A percentile compares a stretch with the other conserved stretches of the same genome.
Evolutionary conservation across 2,888 invertebrate species (phyloP).

Genomic region (Crossocerus cetratus): DNA sequence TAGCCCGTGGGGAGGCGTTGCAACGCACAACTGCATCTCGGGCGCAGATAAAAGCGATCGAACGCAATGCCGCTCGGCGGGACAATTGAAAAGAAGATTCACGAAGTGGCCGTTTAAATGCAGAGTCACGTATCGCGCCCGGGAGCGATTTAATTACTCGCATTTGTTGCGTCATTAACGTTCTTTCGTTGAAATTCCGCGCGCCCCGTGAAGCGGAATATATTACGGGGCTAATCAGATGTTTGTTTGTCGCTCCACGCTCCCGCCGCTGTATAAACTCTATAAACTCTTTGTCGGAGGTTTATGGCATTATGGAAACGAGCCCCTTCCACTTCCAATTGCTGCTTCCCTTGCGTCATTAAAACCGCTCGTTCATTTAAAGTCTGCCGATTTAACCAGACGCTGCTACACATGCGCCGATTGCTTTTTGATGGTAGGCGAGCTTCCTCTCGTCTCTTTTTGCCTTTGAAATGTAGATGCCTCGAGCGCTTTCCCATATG

Average conservation of each 20-base stretch:
- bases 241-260: constrained; percentile 32
- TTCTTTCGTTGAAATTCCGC: constrained; percentile 17
- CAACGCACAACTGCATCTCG: not conserved
- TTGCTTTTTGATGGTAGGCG: too few relatives aligned
- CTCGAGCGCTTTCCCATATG: too few relatives aligned
- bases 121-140: not conserved
- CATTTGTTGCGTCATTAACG: constrained; percentile 17
- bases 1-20: too few relatives aligned
- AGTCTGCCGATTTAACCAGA: too few relatives aligned
- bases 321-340: too few relatives aligned
- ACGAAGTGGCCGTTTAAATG: not conserved
- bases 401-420: too few relatives aligned
- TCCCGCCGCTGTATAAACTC: not conserved
- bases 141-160: constrained; percentile 10
- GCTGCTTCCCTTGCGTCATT: too few relatives aligned
- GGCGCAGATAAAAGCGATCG: constrained; percentile 3
- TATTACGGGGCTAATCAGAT: constrained; percentile 24
- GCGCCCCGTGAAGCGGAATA: constrained; percentile 24
- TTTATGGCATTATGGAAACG: not conserved
- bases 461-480: too few relatives aligned
- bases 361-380: too few relatives aligned
- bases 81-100: constrained; percentile 2
- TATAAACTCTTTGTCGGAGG: not conserved
- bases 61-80: not conserved
- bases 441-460: too few relatives aligned